phyloP scores from a whole-genome alignment of 2,797 vertebrate species.

The Neomorphus geoffroyi region DNA sequence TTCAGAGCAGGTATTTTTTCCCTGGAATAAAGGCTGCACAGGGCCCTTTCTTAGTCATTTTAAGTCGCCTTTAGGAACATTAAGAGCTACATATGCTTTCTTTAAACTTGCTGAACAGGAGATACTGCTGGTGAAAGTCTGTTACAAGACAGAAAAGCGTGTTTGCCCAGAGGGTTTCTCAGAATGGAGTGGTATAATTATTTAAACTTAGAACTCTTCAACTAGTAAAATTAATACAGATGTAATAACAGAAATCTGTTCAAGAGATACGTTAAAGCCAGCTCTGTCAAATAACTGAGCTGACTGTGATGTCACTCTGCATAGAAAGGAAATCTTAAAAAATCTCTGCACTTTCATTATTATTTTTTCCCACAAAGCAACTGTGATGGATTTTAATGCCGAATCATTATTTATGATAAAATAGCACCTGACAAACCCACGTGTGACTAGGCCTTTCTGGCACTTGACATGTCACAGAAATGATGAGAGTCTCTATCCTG shows the following conservation, averaged over 20 bases:
- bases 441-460: neutral
- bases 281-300: neutral
- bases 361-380: neutral
- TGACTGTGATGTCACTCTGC: neutral
- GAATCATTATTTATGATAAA: neutral
- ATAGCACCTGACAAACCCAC: neutral
- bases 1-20: slow-evolving; percentile 30
- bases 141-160: neutral
- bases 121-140: slow-evolving; percentile 32
- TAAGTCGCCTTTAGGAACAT: slow-evolving; percentile 42
- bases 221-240: neutral
- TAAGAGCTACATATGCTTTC: slow-evolving; percentile 19
- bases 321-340: neutral
- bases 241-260: neutral
- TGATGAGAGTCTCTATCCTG: neutral
- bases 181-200: neutral
- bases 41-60: slow-evolving; percentile 11
- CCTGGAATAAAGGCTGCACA: neutral
- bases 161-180: slow-evolving; percentile 31
- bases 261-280: neutral
- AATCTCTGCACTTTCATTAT: neutral
- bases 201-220: slow-evolving; percentile 13
- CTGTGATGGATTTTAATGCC: neutral
- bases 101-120: slow-evolving; percentile 14
- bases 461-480: neutral